Evolutionary conservation across 2,797 vertebrate species (phyloP).

Genomic region (Acomys russatus): DNA sequence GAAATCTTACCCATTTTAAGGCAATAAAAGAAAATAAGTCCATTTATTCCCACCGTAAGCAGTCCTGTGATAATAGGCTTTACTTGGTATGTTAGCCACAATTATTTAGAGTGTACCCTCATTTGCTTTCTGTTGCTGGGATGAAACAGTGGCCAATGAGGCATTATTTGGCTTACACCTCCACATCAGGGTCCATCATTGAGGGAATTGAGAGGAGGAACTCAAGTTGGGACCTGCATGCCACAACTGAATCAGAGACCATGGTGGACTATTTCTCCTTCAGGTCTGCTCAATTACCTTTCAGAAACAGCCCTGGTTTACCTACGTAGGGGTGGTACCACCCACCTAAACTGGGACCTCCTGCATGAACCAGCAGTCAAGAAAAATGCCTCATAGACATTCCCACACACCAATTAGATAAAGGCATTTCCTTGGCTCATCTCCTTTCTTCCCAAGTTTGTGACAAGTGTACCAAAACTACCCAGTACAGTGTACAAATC

Average conservation of each 20-base stretch:
- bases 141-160: not conserved
- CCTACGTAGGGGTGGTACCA: too few relatives aligned
- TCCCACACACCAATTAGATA: not conserved
- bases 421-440: not conserved
- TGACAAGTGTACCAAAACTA: not conserved
- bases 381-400: not conserved
- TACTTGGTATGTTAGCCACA: not conserved
- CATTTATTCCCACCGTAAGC: not conserved
- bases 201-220: not conserved
- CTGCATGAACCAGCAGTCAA: not conserved
- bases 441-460: not conserved
- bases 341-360: too few relatives aligned
- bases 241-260: not conserved
- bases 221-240: not conserved
- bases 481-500: not conserved
- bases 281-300: not conserved
- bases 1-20: conserved; percentile 40
- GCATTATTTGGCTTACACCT: not conserved
- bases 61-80: not conserved
- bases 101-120: not conserved
- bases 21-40: conserved; percentile 9
- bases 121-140: not conserved
- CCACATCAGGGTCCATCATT: not conserved
- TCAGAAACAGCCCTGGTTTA: not conserved
- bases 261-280: not conserved